These are phyloP conservation scores for Athene cunicularia DNA, from an alignment of 2,113 vertebrate genomes.

Conservation along the genomic window DNA sequence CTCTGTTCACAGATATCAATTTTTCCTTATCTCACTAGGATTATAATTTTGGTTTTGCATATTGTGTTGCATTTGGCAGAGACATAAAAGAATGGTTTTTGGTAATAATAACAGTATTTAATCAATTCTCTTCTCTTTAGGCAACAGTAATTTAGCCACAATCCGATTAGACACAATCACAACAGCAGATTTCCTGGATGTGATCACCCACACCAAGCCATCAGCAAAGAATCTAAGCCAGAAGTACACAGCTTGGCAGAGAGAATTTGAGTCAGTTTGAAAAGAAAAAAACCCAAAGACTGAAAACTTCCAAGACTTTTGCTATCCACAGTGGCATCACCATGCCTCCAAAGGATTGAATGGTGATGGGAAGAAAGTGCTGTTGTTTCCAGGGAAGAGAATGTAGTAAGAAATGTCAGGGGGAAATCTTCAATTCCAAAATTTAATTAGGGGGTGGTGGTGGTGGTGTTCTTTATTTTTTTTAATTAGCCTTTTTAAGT, in stretches of 20 bases:
- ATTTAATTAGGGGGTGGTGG: background rate
- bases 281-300: background rate
- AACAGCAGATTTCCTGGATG: constrained; percentile 88
- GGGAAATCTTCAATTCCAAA: background rate
- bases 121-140: constrained; percentile 52
- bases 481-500: background rate
- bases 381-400: background rate
- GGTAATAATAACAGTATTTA: background rate
- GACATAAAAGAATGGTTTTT: background rate
- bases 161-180: constrained; percentile 87
- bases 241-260: constrained; percentile 89
- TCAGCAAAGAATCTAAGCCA: constrained; percentile 86
- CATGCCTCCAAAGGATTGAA: background rate
- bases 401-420: background rate
- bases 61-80: background rate
- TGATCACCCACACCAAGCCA: constrained; percentile 88
- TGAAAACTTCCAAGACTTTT: background rate
- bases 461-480: background rate
- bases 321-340: background rate
- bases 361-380: background rate
- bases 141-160: constrained; percentile 54
- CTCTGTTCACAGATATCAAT: background rate
- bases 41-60: background rate
- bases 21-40: background rate
- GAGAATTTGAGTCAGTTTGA: constrained; percentile 90